Evolutionary conservation across 2,888 invertebrate genomes (phyloP).

Genomic region (Neuroscelio doddi): DNA sequence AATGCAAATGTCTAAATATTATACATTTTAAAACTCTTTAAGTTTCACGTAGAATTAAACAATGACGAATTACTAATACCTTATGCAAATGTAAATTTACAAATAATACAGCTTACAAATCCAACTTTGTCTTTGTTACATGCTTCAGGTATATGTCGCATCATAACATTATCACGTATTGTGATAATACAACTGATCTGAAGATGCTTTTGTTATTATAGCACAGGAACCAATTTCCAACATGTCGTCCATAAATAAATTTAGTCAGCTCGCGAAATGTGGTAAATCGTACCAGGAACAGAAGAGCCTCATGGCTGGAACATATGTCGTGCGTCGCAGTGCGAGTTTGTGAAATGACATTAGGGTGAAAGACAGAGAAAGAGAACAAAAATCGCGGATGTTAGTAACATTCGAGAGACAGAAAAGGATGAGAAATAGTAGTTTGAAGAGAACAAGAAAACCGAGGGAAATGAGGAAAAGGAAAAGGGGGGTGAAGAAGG

Average conservation of each 20-base stretch:
- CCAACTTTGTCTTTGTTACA: no score
- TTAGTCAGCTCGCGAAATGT: constrained; percentile 31
- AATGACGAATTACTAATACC: no score
- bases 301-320: constrained; percentile 22
- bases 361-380: constrained; percentile 38
- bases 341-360: constrained; percentile 32
- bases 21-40: no score
- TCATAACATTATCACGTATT: no score
- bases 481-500: no score
- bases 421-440: constrained; percentile 25
- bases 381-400: constrained; percentile 28
- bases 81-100: no score
- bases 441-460: constrained; percentile 18
- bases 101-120: no score
- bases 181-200: constrained; percentile 28
- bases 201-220: constrained; percentile 35
- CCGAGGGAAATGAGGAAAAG: no score
- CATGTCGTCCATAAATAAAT: constrained; percentile 46
- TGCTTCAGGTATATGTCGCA: no score
- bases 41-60: no score
- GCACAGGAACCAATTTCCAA: constrained; percentile 43
- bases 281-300: constrained; percentile 22
- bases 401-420: constrained; percentile 26
- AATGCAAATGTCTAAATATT: no score
- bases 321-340: constrained; percentile 47